Evolutionary conservation across 2,888 invertebrate species (phyloP).

Genomic region (Caenorhabditis sulstoni): DNA sequence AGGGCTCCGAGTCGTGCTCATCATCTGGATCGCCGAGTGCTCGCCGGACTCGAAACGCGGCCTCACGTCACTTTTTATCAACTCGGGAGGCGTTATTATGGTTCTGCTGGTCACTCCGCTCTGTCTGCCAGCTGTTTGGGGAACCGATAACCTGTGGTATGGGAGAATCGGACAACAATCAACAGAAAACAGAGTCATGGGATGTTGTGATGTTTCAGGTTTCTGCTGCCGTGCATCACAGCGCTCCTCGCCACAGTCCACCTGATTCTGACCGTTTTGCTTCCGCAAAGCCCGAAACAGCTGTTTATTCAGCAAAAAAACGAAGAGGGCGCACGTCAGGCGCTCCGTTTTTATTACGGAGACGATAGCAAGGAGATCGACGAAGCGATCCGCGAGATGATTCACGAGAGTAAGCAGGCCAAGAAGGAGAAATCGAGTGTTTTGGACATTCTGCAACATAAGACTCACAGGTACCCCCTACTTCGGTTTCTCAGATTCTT

Average conservation of each 20-base stretch:
- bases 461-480: slow-evolving; percentile 45
- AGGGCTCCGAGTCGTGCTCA: slow-evolving; percentile 68
- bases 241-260: slow-evolving; percentile 68
- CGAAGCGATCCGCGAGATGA: slow-evolving; percentile 49
- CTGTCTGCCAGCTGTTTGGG: slow-evolving; percentile 72
- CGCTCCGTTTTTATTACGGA: slow-evolving; percentile 75
- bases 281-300: slow-evolving; percentile 78
- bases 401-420: slow-evolving; percentile 52
- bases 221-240: slow-evolving; percentile 58
- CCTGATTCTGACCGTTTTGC: slow-evolving; percentile 63
- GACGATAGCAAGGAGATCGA: slow-evolving; percentile 59
- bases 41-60: slow-evolving; percentile 71
- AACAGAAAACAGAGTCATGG: no score
- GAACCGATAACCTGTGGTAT: slow-evolving; percentile 71
- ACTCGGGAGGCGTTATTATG: slow-evolving; percentile 70
- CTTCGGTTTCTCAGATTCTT: no score
- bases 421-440: slow-evolving; percentile 28
- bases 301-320: slow-evolving; percentile 72
- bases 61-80: slow-evolving; percentile 70
- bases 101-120: slow-evolving; percentile 69
- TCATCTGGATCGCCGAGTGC: slow-evolving; percentile 76
- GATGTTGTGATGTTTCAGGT: slow-evolving; percentile 47
- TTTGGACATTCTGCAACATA: slow-evolving; percentile 53
- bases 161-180: no score
- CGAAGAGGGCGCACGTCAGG: slow-evolving; percentile 60